Conservation (phyloP, 1,140 invertebrate genomes). For the Potamilus streckersoni region DNA sequence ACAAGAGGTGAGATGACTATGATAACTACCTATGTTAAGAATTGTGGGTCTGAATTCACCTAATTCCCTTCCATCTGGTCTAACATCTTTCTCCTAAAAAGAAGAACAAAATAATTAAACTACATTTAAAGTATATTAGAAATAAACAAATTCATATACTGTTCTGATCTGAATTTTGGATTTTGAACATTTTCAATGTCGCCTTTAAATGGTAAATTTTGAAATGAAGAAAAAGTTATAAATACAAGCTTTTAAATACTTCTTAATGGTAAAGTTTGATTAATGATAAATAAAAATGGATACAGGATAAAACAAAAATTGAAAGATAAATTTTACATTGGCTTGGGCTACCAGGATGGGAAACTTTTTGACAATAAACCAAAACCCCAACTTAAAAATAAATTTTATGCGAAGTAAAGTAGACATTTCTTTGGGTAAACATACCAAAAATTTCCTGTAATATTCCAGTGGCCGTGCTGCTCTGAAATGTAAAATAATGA, state of each 20-base stretch:
- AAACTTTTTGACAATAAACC: too few species aligned
- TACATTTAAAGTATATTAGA: too few species aligned
- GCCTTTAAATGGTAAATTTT: background rate
- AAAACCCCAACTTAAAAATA: background rate
- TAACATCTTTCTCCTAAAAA: conserved; percentile 60
- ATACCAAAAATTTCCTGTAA: conserved; percentile 73
- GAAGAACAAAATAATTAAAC: background rate
- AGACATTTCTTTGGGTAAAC: conserved; percentile 10
- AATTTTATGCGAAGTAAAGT: background rate
- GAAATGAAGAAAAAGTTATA: too few species aligned
- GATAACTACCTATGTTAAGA: conserved; percentile 58
- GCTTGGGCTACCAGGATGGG: too few species aligned
- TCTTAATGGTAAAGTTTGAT: background rate
- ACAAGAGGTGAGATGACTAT: too few species aligned
- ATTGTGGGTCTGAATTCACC: conserved; percentile 72
- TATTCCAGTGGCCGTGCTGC: conserved; percentile 76
- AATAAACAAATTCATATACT: too few species aligned
- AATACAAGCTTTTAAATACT: background rate
- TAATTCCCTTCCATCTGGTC: conserved; percentile 75
- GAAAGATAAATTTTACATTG: too few species aligned
- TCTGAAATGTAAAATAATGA: conserved; percentile 65
- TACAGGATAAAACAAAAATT: too few species aligned
- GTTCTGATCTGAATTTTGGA: background rate
- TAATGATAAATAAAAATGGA: background rate
- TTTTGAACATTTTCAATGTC: background rate